Base-by-base conservation (phyloP, 1,140 invertebrate species). In the Bacillus rossius region DNA sequence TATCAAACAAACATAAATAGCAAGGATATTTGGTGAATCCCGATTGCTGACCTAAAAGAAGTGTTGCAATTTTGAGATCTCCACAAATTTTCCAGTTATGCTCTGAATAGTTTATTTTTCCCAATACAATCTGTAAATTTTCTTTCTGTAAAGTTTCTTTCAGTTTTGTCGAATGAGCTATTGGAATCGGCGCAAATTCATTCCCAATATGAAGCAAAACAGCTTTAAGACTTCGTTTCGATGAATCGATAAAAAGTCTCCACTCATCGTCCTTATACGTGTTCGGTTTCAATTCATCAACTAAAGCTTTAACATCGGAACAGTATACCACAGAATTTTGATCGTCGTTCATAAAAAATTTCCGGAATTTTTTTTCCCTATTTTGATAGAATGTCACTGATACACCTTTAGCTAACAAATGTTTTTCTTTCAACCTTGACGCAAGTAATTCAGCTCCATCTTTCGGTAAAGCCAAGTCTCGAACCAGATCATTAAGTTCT, bases 11-110 rank as follows among this genome's bases (percentile, higher is more conserved):
- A 55, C 73, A 77, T 16, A 78, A 53, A 55, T 67, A 72, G 59
- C 73, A 76, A 1, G 62, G 60, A 59, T 66, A 72, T 56, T 78
- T 78, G 42, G 70, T 77, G 62, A 67, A 77, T 13, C 73, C 72
- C 23, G 63, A 55, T 64, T 77, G 74, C 22, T 73, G 55, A 52
- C 74, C 72, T 38, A 71, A 61, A 20, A 73, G 56, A 58, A 74
- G 66, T 10, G 25, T 60, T 7, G 75, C 55, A 42, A 76, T 69
- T 64, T 73, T 74, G 8, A 73, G 67, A 58, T 74, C 69, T 40
- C 63, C 68, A 63, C 65, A 69, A 58, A 71, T 63, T 20, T 61
- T 52, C 69, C 71, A 73, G 0, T 69, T 41, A 56, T 73, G 61
- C 64, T 73, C n/a, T n/a, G n/a, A n/a, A n/a, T n/a, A n/a, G n/a